Evolutionary conservation across 1,140 invertebrate species (phyloP).

Genomic region (Drosophila pseudoobscura): DNA sequence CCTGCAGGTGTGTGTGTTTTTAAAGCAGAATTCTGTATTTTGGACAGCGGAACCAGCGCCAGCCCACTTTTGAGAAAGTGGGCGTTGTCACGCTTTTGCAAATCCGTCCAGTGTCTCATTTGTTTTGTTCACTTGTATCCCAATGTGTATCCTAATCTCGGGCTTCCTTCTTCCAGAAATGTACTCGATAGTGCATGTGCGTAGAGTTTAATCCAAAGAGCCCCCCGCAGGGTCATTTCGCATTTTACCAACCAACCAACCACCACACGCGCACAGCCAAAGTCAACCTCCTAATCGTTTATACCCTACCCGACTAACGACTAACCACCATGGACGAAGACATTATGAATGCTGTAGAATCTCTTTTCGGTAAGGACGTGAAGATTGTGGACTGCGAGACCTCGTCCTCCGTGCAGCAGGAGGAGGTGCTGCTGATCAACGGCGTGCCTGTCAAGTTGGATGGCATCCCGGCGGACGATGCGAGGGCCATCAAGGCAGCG

Average conservation of each 20-base stretch:
- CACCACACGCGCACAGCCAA: conserved; percentile 31
- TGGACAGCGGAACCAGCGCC: conserved; percentile 31
- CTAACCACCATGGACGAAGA: conserved; percentile 88
- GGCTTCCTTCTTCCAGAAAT: conserved; percentile 60
- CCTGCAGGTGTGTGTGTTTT: conserved; percentile 62
- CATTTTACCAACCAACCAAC: conserved; percentile 63
- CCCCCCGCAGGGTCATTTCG: conserved; percentile 65
- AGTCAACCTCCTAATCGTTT: conserved; percentile 25
- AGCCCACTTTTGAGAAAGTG: conserved; percentile 57
- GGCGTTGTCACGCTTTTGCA: conserved; percentile 57
- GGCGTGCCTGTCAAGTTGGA: conserved; percentile 89
- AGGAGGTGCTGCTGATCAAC: conserved; percentile 90
- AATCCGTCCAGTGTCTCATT: conserved; percentile 25
- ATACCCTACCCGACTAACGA: not conserved
- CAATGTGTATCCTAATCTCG: conserved; percentile 39
- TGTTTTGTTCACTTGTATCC: conserved; percentile 22
- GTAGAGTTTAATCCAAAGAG: conserved; percentile 77
- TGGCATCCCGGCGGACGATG: conserved; percentile 85
- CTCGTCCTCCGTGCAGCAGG: conserved; percentile 88
- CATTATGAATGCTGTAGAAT: conserved; percentile 91
- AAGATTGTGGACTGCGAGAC: conserved; percentile 91
- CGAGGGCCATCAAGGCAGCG: conserved; percentile 88
- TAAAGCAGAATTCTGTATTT: conserved; percentile 35
- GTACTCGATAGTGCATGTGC: conserved; percentile 60
- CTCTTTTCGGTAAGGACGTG: conserved; percentile 89